phyloP scores from a whole-genome alignment of 1,140 invertebrate species.

The Drosophila punjabiensis region DNA sequence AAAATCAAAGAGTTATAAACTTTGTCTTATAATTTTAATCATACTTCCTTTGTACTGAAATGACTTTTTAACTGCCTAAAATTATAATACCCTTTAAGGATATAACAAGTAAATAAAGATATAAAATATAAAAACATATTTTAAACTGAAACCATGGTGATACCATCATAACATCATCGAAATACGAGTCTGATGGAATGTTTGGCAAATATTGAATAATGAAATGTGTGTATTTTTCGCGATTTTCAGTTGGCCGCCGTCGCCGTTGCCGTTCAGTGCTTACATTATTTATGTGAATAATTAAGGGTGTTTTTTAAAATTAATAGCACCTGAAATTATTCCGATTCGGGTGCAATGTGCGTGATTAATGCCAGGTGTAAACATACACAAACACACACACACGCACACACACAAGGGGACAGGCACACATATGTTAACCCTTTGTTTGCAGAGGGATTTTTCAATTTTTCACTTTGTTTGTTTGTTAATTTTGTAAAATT shows the following conservation, averaged over 20 bases:
- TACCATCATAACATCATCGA: not conserved
- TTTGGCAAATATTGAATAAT: conserved; percentile 33
- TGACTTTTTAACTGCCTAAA: too few relatives aligned
- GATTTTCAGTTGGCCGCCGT: not conserved
- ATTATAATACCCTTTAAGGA: too few relatives aligned
- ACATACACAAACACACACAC: conserved; percentile 27
- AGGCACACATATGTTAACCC: conserved; percentile 51
- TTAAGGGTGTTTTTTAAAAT: conserved; percentile 49
- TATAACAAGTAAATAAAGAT: not conserved
- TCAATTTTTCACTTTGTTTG: conserved; percentile 56
- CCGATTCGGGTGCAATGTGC: conserved; percentile 33
- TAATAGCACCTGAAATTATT: conserved; percentile 70
- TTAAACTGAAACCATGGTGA: not conserved
- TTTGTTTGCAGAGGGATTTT: conserved; percentile 57
- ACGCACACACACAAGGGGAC: not conserved
- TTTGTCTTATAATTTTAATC: too few relatives aligned
- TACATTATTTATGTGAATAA: conserved; percentile 47
- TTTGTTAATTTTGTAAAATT: conserved; percentile 80
- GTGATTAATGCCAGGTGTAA: conserved; percentile 64
- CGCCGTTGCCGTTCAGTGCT: not conserved
- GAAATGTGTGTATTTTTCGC: conserved; percentile 8
- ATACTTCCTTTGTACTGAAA: too few relatives aligned
- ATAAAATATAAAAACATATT: not conserved
- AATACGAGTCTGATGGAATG: conserved; percentile 24
- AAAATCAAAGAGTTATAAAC: too few relatives aligned